Base-by-base conservation (phyloP, 2,113 vertebrate genomes). In the Pachypanchax playfairii region DNA sequence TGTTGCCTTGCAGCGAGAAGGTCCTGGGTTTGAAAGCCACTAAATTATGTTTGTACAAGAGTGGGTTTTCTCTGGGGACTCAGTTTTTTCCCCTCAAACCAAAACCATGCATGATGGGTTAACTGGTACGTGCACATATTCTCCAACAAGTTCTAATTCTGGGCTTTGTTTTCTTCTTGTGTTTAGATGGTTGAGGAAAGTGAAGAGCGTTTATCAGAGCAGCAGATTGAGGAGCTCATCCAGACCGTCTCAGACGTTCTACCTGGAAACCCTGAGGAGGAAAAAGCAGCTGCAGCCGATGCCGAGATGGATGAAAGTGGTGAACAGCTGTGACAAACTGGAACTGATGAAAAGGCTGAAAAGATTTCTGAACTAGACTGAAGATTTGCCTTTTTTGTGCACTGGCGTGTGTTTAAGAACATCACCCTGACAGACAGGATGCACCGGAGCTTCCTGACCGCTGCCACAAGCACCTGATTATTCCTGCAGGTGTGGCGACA, bases 211-310 rank as follows among this genome's bases (percentile, higher is more conserved):
- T 59, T 93, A n/a, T 91, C 91, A 3, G 92, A 93, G 82, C 89
- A 93, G 75, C 92, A 93, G 80, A 93, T 93, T 9, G 92, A 93
- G 75, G 87, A 92, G 61, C 90, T 93, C 25, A 91, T 93, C 54
- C 91, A 91, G 62, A 91, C 77, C 2, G 85, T 93, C 2, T 82
- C 88, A 26, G 68, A 48, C 3, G 57, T 84, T 31, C 84, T 93
- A 2, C 92, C 92, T 3, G 91, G 89, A 21, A 90, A 92, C 67
- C 92, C 91, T 0, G 84, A 91, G 75, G 82, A 91, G 61, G 88
- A 90, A 62, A 82, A 47, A 0, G 14, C 74, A 26, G 67, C 77
- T 14, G 44, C 70, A 28, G 82, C 61, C 48, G 88, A 87, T 0
- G 65, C 64, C 44, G 86, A 88, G 64, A 85, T 87, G 73, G 84